Evolutionary conservation across 2,888 invertebrate genomes (phyloP).

Genomic region (Leuctra nigra): DNA sequence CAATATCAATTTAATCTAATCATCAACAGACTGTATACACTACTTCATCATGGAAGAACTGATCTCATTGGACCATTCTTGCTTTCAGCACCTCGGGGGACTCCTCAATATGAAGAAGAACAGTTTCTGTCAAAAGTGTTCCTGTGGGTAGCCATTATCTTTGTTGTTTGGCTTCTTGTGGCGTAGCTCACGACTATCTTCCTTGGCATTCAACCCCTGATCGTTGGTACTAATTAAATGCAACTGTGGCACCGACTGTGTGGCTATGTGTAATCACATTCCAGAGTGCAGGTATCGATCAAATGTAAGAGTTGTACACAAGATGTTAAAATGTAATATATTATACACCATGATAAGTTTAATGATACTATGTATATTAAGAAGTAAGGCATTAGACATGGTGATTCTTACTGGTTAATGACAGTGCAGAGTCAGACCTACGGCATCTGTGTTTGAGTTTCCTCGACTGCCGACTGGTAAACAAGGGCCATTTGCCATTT

Average conservation of each 20-base stretch:
- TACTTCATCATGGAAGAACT: not conserved
- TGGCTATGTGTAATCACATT: not conserved
- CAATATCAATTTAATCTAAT: too few species aligned
- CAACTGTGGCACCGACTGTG: not conserved
- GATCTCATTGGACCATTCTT: slow-evolving; percentile 18
- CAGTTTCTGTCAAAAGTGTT: slow-evolving; percentile 90
- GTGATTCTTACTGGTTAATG: too few species aligned
- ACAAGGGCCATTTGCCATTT: too few species aligned
- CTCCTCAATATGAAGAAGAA: slow-evolving; percentile 85
- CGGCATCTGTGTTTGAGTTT: too few species aligned
- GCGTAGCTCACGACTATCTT: slow-evolving; percentile 52
- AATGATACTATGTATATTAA: too few species aligned
- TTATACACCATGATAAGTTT: too few species aligned
- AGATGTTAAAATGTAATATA: too few species aligned
- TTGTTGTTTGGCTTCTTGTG: slow-evolving; percentile 86
- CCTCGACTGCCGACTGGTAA: too few species aligned
- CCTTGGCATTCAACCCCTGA: not conserved
- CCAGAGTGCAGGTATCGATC: not conserved
- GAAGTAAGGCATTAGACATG: too few species aligned
- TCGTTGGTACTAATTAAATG: not conserved
- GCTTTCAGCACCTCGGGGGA: slow-evolving; percentile 64
- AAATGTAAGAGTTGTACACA: too few species aligned
- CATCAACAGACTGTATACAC: too few species aligned
- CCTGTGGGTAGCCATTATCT: slow-evolving; percentile 85
- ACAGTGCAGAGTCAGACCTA: too few species aligned